phyloP scores from a whole-genome alignment of 2,113 vertebrate species.

The Pseudorasbora parva region DNA sequence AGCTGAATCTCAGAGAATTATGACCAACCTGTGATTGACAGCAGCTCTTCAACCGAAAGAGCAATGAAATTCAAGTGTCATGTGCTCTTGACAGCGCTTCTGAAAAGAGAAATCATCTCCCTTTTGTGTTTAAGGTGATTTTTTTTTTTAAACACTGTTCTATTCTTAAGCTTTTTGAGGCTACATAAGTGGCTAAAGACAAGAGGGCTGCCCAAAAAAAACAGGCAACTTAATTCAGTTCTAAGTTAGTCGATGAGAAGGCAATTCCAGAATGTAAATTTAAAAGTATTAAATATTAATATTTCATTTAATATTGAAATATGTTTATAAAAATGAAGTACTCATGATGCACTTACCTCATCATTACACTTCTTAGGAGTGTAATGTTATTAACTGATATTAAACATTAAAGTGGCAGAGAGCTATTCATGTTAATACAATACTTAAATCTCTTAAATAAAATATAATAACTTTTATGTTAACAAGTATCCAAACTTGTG shows the following conservation, averaged over 20 bases:
- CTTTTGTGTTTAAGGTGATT: not conserved
- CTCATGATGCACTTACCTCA: not conserved
- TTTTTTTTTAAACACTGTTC: constrained; percentile 17
- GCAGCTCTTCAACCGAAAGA: constrained; percentile 58
- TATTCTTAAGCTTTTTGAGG: not conserved
- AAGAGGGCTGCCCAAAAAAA: not conserved
- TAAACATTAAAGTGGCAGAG: too few relatives aligned
- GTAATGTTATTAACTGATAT: too few relatives aligned
- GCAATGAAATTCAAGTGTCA: constrained; percentile 63
- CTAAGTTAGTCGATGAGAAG: not conserved
- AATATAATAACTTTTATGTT: too few relatives aligned
- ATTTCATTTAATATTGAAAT: not conserved
- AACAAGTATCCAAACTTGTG: too few relatives aligned
- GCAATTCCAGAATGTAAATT: not conserved
- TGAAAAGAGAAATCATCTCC: not conserved
- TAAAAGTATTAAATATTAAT: not conserved
- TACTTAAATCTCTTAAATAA: too few relatives aligned
- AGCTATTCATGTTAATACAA: too few relatives aligned
- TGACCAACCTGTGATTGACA: constrained; percentile 60
- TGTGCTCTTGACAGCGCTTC: constrained; percentile 50
- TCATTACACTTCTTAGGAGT: too few relatives aligned
- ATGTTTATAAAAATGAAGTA: not conserved
- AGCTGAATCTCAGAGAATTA: not conserved
- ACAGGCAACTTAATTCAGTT: not conserved
- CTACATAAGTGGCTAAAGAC: not conserved